Conservation (phyloP, 2,888 invertebrate species). For the Catocala fraxini region DNA sequence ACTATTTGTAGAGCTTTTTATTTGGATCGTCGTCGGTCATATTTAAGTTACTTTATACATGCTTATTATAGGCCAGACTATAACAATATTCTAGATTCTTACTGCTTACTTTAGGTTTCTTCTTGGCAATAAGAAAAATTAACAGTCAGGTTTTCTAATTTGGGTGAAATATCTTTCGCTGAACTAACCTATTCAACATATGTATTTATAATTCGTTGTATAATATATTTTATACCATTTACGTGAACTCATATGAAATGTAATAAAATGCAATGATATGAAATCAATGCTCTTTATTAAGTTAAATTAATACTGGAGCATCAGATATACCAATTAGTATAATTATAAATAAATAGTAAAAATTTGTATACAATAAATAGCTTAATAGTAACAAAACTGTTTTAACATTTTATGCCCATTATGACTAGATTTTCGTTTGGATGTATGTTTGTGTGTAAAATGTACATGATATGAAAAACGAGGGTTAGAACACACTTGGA, state of each 20-base stretch:
- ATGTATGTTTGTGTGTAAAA: constrained; percentile 31
- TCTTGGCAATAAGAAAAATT: too few species aligned
- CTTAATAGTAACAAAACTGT: constrained; percentile 74
- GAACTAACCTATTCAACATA: constrained; percentile 7
- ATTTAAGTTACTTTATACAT: too few species aligned
- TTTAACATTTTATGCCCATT: constrained; percentile 58
- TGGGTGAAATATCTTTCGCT: background rate
- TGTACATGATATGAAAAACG: constrained; percentile 48
- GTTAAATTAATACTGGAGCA: constrained; percentile 78
- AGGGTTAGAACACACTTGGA: constrained; percentile 35
- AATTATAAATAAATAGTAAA: constrained; percentile 74
- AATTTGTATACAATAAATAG: constrained; percentile 81
- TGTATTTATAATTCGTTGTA: background rate
- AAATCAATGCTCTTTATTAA: constrained; percentile 81
- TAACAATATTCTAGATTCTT: too few species aligned
- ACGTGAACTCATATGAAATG: background rate
- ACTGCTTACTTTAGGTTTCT: too few species aligned
- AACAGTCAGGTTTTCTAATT: background rate
- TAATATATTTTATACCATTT: constrained; percentile 6
- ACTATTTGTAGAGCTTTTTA: too few species aligned
- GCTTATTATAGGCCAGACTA: too few species aligned
- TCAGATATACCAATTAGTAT: constrained; percentile 70
- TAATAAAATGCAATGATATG: constrained; percentile 50
- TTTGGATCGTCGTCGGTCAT: too few species aligned
- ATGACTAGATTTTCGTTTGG: constrained; percentile 78